These are phyloP conservation scores for Conger conger DNA, from an alignment of 2,113 vertebrate genomes.

Conservation along the genomic window DNA sequence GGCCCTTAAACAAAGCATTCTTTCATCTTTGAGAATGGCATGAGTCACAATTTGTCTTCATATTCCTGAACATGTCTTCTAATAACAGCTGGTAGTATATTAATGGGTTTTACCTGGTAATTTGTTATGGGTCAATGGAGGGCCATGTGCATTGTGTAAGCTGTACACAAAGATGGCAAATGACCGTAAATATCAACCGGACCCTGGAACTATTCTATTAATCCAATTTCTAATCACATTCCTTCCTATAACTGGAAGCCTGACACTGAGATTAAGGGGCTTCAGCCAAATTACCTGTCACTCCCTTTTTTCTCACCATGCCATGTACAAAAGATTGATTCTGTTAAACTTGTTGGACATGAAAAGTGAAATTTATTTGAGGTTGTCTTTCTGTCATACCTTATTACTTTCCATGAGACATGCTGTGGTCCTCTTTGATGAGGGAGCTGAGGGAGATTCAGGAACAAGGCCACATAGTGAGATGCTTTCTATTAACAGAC, in stretches of 20 bases:
- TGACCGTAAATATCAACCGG: background rate
- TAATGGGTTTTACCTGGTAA: background rate
- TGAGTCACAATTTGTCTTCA: background rate
- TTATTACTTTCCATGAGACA: too few relatives aligned
- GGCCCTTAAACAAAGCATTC: too few relatives aligned
- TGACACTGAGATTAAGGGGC: background rate
- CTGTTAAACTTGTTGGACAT: too few relatives aligned
- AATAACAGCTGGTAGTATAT: background rate
- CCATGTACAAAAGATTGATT: background rate
- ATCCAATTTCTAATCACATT: background rate
- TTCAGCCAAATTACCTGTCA: background rate
- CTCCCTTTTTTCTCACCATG: background rate
- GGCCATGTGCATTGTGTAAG: background rate
- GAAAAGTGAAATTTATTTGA: background rate
- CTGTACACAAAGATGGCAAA: background rate
- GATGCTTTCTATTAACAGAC: background rate
- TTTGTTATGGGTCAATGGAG: background rate
- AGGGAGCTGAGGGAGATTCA: background rate
- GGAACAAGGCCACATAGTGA: background rate
- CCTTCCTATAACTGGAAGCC: background rate
- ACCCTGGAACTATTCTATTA: background rate
- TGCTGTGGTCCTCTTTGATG: background rate
- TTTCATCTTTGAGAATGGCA: too few relatives aligned
- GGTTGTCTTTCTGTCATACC: background rate
- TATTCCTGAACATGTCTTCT: background rate